Conservation (phyloP, 2,797 vertebrate species). For the Avahi laniger region DNA sequence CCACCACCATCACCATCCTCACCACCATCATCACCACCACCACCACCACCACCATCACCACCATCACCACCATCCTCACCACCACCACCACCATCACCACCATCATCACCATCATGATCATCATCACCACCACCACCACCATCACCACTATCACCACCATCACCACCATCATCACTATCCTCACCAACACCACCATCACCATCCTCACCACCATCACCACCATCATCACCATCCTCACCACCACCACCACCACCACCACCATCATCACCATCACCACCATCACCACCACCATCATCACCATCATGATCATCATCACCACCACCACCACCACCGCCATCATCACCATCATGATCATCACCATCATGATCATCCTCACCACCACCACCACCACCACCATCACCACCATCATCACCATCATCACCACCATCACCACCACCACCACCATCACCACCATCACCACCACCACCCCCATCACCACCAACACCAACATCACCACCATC, state of each 20-base stretch:
- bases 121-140: fast-evolving
- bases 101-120: fast-evolving
- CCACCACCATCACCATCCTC: fast-evolving
- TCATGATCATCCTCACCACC: fast-evolving
- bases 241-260: fast-evolving
- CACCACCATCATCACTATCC: fast-evolving
- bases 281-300: fast-evolving
- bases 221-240: fast-evolving
- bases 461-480: fast-evolving
- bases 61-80: fast-evolving
- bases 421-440: fast-evolving
- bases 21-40: fast-evolving
- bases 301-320: fast-evolving
- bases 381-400: fast-evolving
- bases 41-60: fast-evolving
- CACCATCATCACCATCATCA: fast-evolving
- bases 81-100: fast-evolving
- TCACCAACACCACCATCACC: fast-evolving
- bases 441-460: fast-evolving
- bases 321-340: fast-evolving
- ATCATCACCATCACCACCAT: fast-evolving
- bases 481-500: fast-evolving
- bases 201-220: fast-evolving
- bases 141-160: fast-evolving
- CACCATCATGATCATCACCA: not conserved